Evolutionary conservation across 2,113 vertebrate genomes (phyloP), one percentile per base, ranked within the genome.

Genomic region (Orientallactaga bullata): DNA sequence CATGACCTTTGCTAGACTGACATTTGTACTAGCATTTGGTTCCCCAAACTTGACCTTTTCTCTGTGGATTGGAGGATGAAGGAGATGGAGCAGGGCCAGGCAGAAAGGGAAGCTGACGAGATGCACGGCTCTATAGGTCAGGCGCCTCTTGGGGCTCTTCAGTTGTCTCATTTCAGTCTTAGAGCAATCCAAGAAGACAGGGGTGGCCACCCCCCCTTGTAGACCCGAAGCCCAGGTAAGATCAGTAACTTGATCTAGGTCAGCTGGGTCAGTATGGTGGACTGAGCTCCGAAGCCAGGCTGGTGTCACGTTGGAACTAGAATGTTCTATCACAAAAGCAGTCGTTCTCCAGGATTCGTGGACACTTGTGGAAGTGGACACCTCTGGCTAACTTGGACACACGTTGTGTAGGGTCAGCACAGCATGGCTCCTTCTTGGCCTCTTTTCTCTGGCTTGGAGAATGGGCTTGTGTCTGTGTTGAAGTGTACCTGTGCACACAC

Each of bases 301-400:
- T 63, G 74, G 3, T 90, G 63, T 93, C 83, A 63, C 42, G 76
- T 42, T 32, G 83, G 69, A 81, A 10, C 47, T 26, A 21, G 55
- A 12, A 39, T 0, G 8, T n/a, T 21, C 35, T 35, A 30, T 65
- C 32, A 71, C 77, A 79, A 85, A 78, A 42, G 60, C n/a, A 68
- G 78, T 10, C 1, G 2, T 73, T 91, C 26, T 84, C 58, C 17
- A 73, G 28, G n/a, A 72, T 18, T 61, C 61, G 30, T 13, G 21
- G 55, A 5, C 2, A 4, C 16, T 3, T 0, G 6, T 35, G 68
- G 28, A 30, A 37, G 5, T 2, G 1, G 42, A 73, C 15, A 17
- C 13, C 32, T 68, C 58, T 9, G 32, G 76, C 20, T 87, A 21
- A 30, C 12, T 30, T 47, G 76, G 32, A 37, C 5, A 1, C 13